Evolutionary conservation across 2,797 vertebrate genomes (phyloP).

Genomic region (Pseudochromis fuscus): DNA sequence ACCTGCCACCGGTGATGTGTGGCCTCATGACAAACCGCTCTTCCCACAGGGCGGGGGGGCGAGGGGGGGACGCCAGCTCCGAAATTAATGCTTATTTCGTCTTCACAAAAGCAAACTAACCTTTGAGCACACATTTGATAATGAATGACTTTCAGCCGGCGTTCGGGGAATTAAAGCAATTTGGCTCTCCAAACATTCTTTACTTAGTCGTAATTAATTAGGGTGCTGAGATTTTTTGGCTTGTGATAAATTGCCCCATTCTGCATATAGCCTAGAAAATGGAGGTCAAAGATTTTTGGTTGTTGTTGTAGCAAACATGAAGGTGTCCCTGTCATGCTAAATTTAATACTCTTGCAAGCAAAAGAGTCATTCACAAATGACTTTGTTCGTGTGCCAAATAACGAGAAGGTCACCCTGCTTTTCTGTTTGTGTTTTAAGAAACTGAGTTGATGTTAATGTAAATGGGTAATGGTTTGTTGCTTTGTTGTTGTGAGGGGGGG

Average conservation of each 20-base stretch:
- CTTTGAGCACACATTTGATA: slow-evolving; percentile 91
- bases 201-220: slow-evolving; percentile 92
- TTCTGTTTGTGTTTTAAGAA: slow-evolving; percentile 67
- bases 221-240: slow-evolving; percentile 86
- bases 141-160: slow-evolving; percentile 88
- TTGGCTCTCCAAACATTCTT: slow-evolving; percentile 91
- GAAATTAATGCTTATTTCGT: slow-evolving; percentile 87
- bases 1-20: slow-evolving; percentile 73
- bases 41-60: slow-evolving; percentile 64
- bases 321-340: slow-evolving; percentile 87
- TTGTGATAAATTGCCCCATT: slow-evolving; percentile 87
- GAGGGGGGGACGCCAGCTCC: slow-evolving; percentile 39
- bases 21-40: slow-evolving; percentile 75
- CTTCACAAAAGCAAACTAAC: slow-evolving; percentile 88
- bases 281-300: slow-evolving; percentile 88
- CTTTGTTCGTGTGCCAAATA: slow-evolving; percentile 81
- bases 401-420: slow-evolving; percentile 79
- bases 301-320: slow-evolving; percentile 87
- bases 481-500: slow-evolving; percentile 15
- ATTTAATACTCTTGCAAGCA: slow-evolving; percentile 82
- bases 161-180: slow-evolving; percentile 89
- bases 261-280: slow-evolving; percentile 85
- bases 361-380: slow-evolving; percentile 79
- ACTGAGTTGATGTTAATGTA: slow-evolving; percentile 45
- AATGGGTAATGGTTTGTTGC: slow-evolving; percentile 1